Evolutionary conservation across 2,888 invertebrate genomes (phyloP).

Genomic region (Oscheius sp.): DNA sequence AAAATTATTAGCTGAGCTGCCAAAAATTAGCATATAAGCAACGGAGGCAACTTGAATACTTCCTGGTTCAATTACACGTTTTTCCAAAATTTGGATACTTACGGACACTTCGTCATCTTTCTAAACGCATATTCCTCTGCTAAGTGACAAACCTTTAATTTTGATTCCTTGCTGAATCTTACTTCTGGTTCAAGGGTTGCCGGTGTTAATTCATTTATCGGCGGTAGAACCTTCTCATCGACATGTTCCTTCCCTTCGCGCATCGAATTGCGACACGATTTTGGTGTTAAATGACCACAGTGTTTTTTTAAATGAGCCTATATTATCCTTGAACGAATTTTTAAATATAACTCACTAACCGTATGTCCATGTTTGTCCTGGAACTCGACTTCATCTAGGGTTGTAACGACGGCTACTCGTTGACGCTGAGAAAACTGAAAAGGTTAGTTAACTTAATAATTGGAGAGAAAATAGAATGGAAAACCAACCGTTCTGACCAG

Average conservation of each 20-base stretch:
- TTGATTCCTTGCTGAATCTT: neutral
- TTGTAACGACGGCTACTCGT: constrained; percentile 54
- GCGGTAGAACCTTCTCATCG: constrained; percentile 5
- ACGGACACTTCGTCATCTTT: constrained; percentile 47
- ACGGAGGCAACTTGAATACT: constrained; percentile 62
- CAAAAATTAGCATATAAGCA: constrained; percentile 68
- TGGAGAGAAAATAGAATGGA: neutral
- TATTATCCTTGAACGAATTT: neutral
- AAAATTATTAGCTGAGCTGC: constrained; percentile 66
- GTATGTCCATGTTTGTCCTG: constrained; percentile 19
- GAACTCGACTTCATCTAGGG: constrained; percentile 59
- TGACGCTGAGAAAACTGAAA: constrained; percentile 63
- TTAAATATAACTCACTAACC: constrained; percentile 2
- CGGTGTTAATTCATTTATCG: neutral
- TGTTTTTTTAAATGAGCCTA: neutral
- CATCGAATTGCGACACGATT: constrained; percentile 38
- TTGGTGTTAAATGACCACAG: constrained; percentile 29
- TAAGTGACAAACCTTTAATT: neutral
- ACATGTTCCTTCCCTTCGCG: constrained; percentile 13
- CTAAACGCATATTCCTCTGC: neutral
- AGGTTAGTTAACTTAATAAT: neutral
- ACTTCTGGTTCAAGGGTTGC: neutral
- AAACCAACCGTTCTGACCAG: constrained; percentile 59
- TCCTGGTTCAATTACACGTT: constrained; percentile 57
- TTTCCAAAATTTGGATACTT: constrained; percentile 58